Evolutionary conservation across 2,797 vertebrate species (phyloP), one percentile per base, ranked within the genome.

Genomic region (Borostomias antarcticus): DNA sequence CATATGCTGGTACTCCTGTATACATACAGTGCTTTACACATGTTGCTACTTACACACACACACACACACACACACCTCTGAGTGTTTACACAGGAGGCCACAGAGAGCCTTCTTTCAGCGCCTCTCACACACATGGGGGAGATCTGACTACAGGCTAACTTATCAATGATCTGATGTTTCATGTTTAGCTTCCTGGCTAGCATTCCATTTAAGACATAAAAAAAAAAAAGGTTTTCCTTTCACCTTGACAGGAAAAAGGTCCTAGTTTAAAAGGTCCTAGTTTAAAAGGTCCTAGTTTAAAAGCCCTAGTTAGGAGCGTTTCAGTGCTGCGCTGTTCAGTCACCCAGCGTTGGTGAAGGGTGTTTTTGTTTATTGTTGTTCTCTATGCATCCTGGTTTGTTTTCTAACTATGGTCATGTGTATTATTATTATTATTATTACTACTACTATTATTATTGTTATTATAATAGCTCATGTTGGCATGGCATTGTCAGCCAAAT

Each of bases 401-500:
- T 53, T 45, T 62, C 28, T n/a, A 17, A 50, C 45, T 47, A 19
- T 25, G 19, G 43, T 26, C n/a, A 28, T 30, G 5, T 8, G 17
- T 47, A 35, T 57, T 57, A 57, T 57, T 35, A 23, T 21, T 57
- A 35, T 32, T 50, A 23, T 50, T 52, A 28, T 19, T 58, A 58
- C 33, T 37, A 32, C 32, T 58, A 19, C 23, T 10, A 3, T 58
- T 58, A 23, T 21, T 37, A 58, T 58, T 37, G 3, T 43, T 43
- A 43, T 43, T 43, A 45, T 45, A 15, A 45, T 45, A 64, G 50
- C 32, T 30, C 35, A 23, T 10, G 19, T 56, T n/a, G 32, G 11
- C 21, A 63, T 50, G 33, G 68, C 68, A 68, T 52, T 56, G 37
- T 69, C 77, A 71, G 81, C 82, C 82, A 85, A 85, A 84, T 21